Conservation (phyloP, 2,113 vertebrate genomes). For the Boulengeromyrus knoepffleri region DNA sequence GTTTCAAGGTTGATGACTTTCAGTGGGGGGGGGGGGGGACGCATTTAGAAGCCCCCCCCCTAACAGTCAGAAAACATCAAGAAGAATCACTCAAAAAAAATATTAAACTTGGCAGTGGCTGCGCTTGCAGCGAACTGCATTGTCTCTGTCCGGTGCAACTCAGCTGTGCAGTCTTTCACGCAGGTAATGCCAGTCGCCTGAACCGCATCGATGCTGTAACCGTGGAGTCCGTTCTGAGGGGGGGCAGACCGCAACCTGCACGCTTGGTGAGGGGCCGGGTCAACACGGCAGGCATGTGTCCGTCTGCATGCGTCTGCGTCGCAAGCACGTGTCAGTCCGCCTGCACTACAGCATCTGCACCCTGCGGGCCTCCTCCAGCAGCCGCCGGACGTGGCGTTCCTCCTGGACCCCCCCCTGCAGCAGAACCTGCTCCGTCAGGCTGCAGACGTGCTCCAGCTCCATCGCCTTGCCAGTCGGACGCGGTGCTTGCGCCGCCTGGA, state of each 20-base stretch:
- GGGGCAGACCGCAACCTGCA: not conserved
- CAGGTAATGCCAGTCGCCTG: not conserved
- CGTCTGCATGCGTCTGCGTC: not conserved
- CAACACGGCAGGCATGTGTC: not conserved
- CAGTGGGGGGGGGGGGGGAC: not conserved
- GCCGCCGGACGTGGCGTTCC: slow-evolving; percentile 75
- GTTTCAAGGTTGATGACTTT: slow-evolving; percentile 41
- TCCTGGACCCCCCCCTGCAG: slow-evolving; percentile 81
- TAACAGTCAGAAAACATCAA: slow-evolving; percentile 40
- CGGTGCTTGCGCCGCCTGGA: slow-evolving; percentile 64
- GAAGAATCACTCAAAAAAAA: not conserved
- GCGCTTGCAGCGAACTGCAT: not conserved
- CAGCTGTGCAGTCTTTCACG: not conserved
- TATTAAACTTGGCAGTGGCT: slow-evolving; percentile 1
- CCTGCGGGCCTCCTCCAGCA: slow-evolving; percentile 74
- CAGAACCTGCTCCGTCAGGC: slow-evolving; percentile 72
- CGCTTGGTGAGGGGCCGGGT: not conserved
- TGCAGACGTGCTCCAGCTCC: slow-evolving; percentile 75
- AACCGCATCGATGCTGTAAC: too few relatives aligned
- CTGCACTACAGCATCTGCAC: slow-evolving; percentile 53
- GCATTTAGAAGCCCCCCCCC: slow-evolving; percentile 41
- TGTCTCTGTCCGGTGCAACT: not conserved
- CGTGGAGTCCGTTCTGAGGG: not conserved
- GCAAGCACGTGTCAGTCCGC: not conserved
- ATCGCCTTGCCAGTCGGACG: slow-evolving; percentile 80